Base-by-base conservation (phyloP, 2,797 vertebrate species). In the Etheostoma nigrum region DNA sequence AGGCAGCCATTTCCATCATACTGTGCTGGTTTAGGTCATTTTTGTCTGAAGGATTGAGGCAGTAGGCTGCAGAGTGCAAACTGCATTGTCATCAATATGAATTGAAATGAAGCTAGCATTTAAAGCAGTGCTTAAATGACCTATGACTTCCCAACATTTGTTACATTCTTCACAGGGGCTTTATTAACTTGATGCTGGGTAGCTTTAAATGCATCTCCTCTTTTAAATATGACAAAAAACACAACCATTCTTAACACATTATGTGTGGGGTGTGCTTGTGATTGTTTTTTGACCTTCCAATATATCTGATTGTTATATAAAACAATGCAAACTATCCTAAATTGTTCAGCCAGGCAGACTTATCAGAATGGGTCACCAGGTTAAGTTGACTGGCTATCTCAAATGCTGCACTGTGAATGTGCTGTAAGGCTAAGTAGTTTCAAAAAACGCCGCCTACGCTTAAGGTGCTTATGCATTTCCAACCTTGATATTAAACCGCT, bases 341-440 rank as follows among this genome's bases (percentile, higher is more conserved):
- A 51, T 51, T 53, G 53, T 12, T 63, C 19, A 67, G 59, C 11
- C 58, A 47, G 53, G 61, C 58, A 40, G 72, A 72, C 74, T 81
- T 65, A 76, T 78, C 84, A 79, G 77, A 70, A 62, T 27, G 51
- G 69, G 67, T 84, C 72, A 74, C 47, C 53, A 59, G 72, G 73
- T 85, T 74, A 74, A 82, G 78, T 33, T 84, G 76, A 79, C 74
- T 53, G 7, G 71, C 75, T 84, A 85, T 75, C 69, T 79, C 30
- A 81, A 87, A 67, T 49, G 49, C 69, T 59, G 51, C 61, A 8
- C 59, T 73, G 44, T 76, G 59, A 86, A 53, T 64, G 36, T 16
- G 4, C 51, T 72, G 60, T 53, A 7, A 61, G 57, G 63, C 67
- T 53, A 62, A 71, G 75, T 15, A 44, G 72, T 79, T 75, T 75